Conservation (phyloP, 2,797 vertebrate species). For the Chrysocyon brachyurus region DNA sequence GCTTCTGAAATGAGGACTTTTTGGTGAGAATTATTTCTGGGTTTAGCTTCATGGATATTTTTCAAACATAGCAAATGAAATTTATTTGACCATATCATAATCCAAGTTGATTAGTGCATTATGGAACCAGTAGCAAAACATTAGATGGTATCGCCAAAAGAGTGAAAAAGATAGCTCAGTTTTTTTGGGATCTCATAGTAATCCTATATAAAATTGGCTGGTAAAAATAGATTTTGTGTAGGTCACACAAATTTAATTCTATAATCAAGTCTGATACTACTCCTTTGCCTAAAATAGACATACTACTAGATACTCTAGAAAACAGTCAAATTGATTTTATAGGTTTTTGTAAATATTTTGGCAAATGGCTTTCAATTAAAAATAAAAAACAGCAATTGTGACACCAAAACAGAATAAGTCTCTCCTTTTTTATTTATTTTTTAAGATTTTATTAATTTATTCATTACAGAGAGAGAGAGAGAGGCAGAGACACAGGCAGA, state of each 20-base stretch:
- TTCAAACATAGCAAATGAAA: neutral
- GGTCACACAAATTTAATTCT: neutral
- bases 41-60: slow-evolving; percentile 3
- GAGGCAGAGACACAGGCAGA: too few species aligned
- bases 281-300: neutral
- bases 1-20: neutral
- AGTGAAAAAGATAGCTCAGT: neutral
- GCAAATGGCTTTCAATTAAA: neutral
- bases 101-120: neutral
- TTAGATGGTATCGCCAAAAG: neutral
- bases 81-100: neutral
- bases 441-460: too few species aligned
- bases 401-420: neutral
- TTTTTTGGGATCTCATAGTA: neutral
- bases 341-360: slow-evolving; percentile 1
- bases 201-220: neutral
- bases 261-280: neutral
- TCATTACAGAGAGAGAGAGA: too few species aligned
- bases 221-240: neutral
- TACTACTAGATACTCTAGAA: neutral
- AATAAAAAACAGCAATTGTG: neutral
- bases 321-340: neutral
- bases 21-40: neutral
- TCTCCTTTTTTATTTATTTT: too few species aligned
- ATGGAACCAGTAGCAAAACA: neutral